Percentiles rank a stretch among this genome's conserved stretches.
phyloP scores from a whole-genome alignment of 2,113 vertebrate genomes.

The Osmerus mordax region DNA sequence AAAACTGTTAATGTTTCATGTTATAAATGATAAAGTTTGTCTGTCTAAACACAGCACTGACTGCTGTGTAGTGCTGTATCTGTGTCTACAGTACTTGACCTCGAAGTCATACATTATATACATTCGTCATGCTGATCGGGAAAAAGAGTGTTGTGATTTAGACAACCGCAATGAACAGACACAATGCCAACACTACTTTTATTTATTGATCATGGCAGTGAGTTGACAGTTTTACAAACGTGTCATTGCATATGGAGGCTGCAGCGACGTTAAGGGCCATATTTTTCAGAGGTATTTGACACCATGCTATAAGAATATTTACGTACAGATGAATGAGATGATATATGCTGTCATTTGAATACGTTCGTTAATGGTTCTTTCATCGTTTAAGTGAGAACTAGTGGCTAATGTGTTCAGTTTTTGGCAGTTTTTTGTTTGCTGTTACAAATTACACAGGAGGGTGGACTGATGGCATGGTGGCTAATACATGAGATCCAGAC shows the following conservation, averaged over 20 bases:
- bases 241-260: neutral
- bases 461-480: constrained; percentile 14
- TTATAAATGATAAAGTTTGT: too few species aligned
- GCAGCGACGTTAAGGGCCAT: constrained; percentile 28
- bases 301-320: constrained; percentile 3
- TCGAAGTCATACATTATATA: neutral
- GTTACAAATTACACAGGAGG: neutral
- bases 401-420: neutral
- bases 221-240: constrained; percentile 15
- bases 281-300: constrained; percentile 31
- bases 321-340: neutral
- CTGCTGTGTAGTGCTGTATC: too few species aligned
- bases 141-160: neutral
- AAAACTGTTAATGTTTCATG: too few species aligned
- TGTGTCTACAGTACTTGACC: too few species aligned
- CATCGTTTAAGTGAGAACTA: neutral
- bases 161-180: constrained; percentile 1
- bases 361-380: neutral
- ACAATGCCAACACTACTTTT: neutral
- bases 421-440: neutral
- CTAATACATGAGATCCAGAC: constrained; percentile 26
- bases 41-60: too few species aligned
- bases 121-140: neutral
- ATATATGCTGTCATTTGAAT: neutral
- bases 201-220: constrained; percentile 26